These are phyloP conservation scores for Acrocera orbiculus DNA, from an alignment of 2,888 invertebrate species.

Conservation along the genomic window DNA sequence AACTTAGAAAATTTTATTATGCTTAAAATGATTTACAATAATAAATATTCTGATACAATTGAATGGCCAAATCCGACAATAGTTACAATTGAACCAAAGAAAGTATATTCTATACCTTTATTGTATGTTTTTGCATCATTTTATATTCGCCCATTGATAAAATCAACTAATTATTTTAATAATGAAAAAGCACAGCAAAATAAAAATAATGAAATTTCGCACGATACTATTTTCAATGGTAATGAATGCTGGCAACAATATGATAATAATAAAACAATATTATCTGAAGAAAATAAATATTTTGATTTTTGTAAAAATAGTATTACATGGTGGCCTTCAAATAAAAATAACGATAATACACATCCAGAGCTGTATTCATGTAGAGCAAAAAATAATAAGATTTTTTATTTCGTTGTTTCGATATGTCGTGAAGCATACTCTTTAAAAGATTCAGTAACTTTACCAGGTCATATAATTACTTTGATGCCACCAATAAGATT, in stretches of 20 bases:
- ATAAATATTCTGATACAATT: slow-evolving; percentile 12
- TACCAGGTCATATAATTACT: slow-evolving; percentile 72
- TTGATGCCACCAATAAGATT: slow-evolving; percentile 70
- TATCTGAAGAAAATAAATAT: slow-evolving; percentile 13
- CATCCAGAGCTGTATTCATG: slow-evolving; percentile 20
- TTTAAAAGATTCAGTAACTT: slow-evolving; percentile 30
- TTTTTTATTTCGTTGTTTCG: slow-evolving; percentile 21
- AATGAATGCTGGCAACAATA: slow-evolving; percentile 42
- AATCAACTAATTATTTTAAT: slow-evolving; percentile 10
- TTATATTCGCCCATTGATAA: slow-evolving; percentile 47
- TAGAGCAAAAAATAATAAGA: slow-evolving; percentile 20
- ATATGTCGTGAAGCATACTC: slow-evolving; percentile 68
- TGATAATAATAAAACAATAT: neutral
- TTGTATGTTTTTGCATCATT: slow-evolving; percentile 55
- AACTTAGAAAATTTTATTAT: slow-evolving; percentile 53
- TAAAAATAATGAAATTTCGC: slow-evolving; percentile 9
- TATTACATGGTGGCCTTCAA: slow-evolving; percentile 22
- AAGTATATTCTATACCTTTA: slow-evolving; percentile 56
- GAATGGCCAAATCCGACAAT: slow-evolving; percentile 23
- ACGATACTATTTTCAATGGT: slow-evolving; percentile 31
- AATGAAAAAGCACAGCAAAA: too few relatives aligned
- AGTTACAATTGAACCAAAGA: slow-evolving; percentile 35
- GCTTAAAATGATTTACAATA: slow-evolving; percentile 41
- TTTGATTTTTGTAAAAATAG: slow-evolving; percentile 23
- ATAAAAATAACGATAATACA: slow-evolving; percentile 14